Evolutionary conservation across 2,888 invertebrate genomes (phyloP).

Genomic region (Meandrusa payeni): DNA sequence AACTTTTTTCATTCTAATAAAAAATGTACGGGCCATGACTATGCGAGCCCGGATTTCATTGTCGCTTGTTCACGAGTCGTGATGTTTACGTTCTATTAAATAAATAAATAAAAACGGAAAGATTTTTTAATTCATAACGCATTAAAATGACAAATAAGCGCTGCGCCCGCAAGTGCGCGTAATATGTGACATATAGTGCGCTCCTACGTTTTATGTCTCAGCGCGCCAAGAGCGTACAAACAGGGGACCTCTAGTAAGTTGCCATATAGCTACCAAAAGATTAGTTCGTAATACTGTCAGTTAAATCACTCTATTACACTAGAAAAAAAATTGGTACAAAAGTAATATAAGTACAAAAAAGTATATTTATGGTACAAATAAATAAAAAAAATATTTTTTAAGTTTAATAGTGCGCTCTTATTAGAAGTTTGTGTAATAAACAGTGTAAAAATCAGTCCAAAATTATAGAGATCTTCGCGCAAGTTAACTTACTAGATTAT

Average conservation of each 20-base stretch:
- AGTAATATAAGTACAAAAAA: conserved; percentile 17
- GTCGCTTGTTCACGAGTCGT: too few relatives aligned
- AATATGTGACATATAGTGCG: too few relatives aligned
- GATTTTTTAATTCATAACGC: too few relatives aligned
- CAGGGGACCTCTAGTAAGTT: conserved; percentile 17
- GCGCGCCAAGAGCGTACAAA: too few relatives aligned
- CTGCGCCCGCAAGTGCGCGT: too few relatives aligned
- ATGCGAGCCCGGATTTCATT: too few relatives aligned
- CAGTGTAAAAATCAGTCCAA: conserved; percentile 55
- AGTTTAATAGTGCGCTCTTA: conserved; percentile 26
- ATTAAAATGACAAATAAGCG: too few relatives aligned
- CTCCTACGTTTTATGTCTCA: too few relatives aligned
- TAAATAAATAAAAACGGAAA: too few relatives aligned
- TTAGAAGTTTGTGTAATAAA: conserved; percentile 29
- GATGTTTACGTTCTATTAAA: too few relatives aligned
- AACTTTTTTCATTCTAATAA: too few relatives aligned
- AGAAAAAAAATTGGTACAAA: conserved; percentile 13
- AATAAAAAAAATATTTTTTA: conserved; percentile 5
- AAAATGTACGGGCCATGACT: too few relatives aligned
- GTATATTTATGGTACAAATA: conserved; percentile 10
- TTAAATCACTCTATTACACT: conserved; percentile 17
- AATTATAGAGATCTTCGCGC: conserved; percentile 53
- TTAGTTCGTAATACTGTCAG: conserved; percentile 19
- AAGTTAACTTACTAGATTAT: conserved; percentile 39
- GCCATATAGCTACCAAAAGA: conserved; percentile 7